Evolutionary conservation across 2,797 vertebrate species (phyloP).

Genomic region (Enteromius thamalakanensis): DNA sequence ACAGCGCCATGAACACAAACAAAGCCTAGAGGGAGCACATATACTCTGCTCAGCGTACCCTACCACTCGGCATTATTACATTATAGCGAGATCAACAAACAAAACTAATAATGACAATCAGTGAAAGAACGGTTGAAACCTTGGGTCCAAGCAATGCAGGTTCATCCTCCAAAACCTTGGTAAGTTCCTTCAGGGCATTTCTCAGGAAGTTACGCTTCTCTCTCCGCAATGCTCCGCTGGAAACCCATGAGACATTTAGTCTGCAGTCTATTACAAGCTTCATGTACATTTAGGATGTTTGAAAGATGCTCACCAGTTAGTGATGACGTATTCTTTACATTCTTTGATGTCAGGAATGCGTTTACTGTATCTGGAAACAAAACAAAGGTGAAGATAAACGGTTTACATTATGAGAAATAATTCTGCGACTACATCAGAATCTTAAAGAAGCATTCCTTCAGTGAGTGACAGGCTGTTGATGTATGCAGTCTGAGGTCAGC

Average conservation of each 20-base stretch:
- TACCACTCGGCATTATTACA: not conserved
- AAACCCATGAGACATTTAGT: slow-evolving; percentile 11
- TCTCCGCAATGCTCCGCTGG: slow-evolving; percentile 85
- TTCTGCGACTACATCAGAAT: not conserved
- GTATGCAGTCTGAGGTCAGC: not conserved
- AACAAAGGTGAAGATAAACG: not conserved
- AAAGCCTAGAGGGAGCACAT: slow-evolving; percentile 76
- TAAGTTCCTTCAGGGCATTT: slow-evolving; percentile 84
- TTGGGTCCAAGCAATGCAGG: slow-evolving; percentile 93
- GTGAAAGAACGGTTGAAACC: slow-evolving; percentile 64
- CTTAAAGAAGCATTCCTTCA: not conserved
- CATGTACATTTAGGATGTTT: not conserved
- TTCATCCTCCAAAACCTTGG: slow-evolving; percentile 84
- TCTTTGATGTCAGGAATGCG: slow-evolving; percentile 90
- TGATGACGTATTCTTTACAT: slow-evolving; percentile 81
- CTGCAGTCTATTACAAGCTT: not conserved
- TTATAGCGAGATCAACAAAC: not conserved
- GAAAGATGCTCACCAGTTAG: slow-evolving; percentile 78
- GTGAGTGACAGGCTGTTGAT: not conserved
- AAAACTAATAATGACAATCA: not conserved
- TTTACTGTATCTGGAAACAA: slow-evolving; percentile 81
- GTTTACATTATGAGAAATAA: not conserved
- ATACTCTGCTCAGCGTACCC: not conserved
- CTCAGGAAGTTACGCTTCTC: slow-evolving; percentile 85
- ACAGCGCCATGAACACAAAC: slow-evolving; percentile 89